Conservation (phyloP, 2,113 vertebrate genomes). For the Tenrec ecaudatus region DNA sequence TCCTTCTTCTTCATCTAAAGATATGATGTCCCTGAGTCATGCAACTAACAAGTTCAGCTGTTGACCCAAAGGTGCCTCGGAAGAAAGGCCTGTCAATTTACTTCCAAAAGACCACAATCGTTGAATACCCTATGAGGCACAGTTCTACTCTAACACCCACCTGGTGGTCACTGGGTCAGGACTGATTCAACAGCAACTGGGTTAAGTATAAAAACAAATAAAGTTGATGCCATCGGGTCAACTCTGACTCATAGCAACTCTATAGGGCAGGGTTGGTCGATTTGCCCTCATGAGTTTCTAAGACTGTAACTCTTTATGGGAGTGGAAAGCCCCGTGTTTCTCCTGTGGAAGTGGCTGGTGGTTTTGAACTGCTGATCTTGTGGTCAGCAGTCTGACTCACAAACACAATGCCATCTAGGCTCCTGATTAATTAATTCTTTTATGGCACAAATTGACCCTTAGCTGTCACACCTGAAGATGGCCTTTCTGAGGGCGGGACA, state of each 20-base stretch:
- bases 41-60: neutral
- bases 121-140: neutral
- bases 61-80: neutral
- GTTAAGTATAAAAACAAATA: too few species aligned
- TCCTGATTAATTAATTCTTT: neutral
- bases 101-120: neutral
- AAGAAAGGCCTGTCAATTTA: neutral
- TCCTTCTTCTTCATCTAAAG: neutral
- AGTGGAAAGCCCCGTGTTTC: too few species aligned
- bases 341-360: too few species aligned
- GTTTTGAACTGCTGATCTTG: too few species aligned
- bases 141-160: neutral
- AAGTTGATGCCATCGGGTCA: too few species aligned
- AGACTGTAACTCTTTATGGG: too few species aligned
- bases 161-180: neutral
- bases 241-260: too few species aligned
- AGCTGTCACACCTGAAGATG: neutral
- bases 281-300: too few species aligned
- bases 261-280: too few species aligned
- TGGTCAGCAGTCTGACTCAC: too few species aligned
- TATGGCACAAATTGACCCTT: too few species aligned
- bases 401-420: too few species aligned
- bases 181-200: neutral
- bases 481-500: fast-evolving
- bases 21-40: neutral